These are phyloP conservation scores for Brachypodius melanocephalos DNA, from an alignment of 2,113 vertebrate species.

Conservation along the genomic window DNA sequence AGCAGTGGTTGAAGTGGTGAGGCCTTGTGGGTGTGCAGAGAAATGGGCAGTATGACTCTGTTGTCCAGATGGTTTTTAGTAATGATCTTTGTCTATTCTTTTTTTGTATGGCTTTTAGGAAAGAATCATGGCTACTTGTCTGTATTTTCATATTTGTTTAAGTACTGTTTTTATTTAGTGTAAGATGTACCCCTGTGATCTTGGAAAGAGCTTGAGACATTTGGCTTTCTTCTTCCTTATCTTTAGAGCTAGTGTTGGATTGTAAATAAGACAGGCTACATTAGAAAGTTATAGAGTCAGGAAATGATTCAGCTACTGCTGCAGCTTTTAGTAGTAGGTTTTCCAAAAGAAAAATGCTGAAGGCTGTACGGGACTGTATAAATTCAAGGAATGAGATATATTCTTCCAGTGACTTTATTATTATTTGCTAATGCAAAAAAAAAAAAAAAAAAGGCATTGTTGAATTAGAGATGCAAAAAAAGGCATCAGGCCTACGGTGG, in stretches of 20 bases:
- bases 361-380: not conserved
- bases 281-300: not conserved
- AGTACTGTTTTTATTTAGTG: not conserved
- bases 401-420: not conserved
- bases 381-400: not conserved
- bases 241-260: not conserved
- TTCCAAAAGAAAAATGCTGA: not conserved
- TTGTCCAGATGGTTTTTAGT: not conserved
- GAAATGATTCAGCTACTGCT: not conserved
- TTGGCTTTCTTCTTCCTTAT: not conserved
- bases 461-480: not conserved
- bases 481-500: not conserved
- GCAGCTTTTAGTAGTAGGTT: not conserved
- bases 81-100: not conserved
- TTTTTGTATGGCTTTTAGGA: not conserved
- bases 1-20: not conserved
- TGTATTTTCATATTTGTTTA: not conserved
- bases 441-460: not conserved
- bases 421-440: not conserved
- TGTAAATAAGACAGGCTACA: not conserved
- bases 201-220: not conserved
- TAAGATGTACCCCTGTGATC: not conserved
- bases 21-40: not conserved
- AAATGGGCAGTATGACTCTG: not conserved
- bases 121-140: not conserved